These are phyloP conservation scores for Peromyscus eremicus DNA, from an alignment of 2,797 vertebrate genomes.

Conservation along the genomic window DNA sequence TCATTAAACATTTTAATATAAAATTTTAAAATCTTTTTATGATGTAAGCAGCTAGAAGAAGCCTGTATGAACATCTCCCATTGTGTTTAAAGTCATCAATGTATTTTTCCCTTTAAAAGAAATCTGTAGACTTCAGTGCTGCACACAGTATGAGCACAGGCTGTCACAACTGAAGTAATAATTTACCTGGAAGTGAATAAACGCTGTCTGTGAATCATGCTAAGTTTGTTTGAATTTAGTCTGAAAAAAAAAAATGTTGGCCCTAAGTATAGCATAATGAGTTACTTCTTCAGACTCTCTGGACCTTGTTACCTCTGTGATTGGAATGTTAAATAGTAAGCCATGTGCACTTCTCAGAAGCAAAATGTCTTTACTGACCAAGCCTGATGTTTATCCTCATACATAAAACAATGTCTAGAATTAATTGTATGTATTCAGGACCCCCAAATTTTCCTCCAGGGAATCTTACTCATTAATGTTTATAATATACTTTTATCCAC, in stretches of 20 bases:
- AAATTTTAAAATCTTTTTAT: conserved; percentile 71
- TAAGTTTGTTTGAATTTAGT: conserved; percentile 86
- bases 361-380: neutral
- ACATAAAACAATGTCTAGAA: conserved; percentile 10
- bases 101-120: conserved; percentile 5
- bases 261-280: conserved; percentile 80
- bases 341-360: conserved; percentile 45
- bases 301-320: conserved; percentile 77
- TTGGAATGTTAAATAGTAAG: conserved; percentile 83
- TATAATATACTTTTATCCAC: conserved; percentile 74
- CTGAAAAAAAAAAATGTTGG: conserved; percentile 84
- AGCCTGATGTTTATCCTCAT: neutral
- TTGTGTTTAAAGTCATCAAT: conserved; percentile 32
- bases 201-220: conserved; percentile 79
- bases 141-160: conserved; percentile 70
- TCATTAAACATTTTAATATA: conserved; percentile 78
- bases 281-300: conserved; percentile 83
- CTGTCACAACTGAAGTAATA: conserved; percentile 85
- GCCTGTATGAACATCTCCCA: conserved; percentile 40
- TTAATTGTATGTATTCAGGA: neutral
- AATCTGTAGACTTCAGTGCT: conserved; percentile 67
- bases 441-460: neutral
- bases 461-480: conserved; percentile 65
- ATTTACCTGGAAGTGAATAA: conserved; percentile 86
- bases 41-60: conserved; percentile 39